Conservation (phyloP, 2,797 vertebrate species). For the Margarornis squamiger region DNA sequence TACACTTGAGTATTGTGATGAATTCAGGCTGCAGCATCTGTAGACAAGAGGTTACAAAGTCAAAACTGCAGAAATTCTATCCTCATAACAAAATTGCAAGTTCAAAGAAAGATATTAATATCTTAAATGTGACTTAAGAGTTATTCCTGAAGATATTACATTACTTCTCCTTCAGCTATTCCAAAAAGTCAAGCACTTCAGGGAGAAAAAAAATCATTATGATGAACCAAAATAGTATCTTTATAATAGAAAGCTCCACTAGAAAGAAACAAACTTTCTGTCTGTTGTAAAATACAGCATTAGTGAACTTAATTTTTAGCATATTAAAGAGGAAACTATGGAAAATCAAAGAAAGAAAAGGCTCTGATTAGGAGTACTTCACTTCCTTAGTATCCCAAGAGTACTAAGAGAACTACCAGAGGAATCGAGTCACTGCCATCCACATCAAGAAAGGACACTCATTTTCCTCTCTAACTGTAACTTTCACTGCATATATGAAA, state of each 20-base stretch:
- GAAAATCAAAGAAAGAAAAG: not conserved
- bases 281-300: not conserved
- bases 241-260: not conserved
- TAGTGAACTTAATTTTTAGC: not conserved
- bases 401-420: not conserved
- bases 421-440: not conserved
- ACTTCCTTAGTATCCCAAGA: not conserved
- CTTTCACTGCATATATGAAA: not conserved
- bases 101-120: not conserved
- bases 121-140: not conserved
- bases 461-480: not conserved
- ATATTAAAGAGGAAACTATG: not conserved
- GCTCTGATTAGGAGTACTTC: not conserved
- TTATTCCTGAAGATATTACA: not conserved
- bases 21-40: not conserved
- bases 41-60: not conserved
- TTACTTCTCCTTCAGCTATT: not conserved
- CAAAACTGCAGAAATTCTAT: not conserved
- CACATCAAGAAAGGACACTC: not conserved
- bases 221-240: not conserved
- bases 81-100: not conserved
- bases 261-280: not conserved
- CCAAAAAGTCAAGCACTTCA: not conserved
- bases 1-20: not conserved
- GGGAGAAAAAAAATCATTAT: not conserved